These are phyloP conservation scores for Rattus norvegicus DNA, from an alignment of 2,113 vertebrate genomes.

Conservation along the genomic window GRCr8 NC_086024.1:73083501-73084000, in stretches of 20 bases:
- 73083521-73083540: slow-evolving; percentile 91
- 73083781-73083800: slow-evolving; percentile 67
- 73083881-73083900: slow-evolving; percentile 53
- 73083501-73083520: slow-evolving; percentile 88
- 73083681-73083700: slow-evolving; percentile 82
- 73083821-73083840: slow-evolving; percentile 62
- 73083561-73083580: slow-evolving; percentile 91
- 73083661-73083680: slow-evolving; percentile 88
- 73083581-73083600: slow-evolving; percentile 90
- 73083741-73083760: slow-evolving; percentile 69
- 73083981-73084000: slow-evolving; percentile 1
- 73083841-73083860: slow-evolving; percentile 66
- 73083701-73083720: slow-evolving; percentile 83
- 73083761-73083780: slow-evolving; percentile 74
- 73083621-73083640: slow-evolving; percentile 89
- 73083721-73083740: slow-evolving; percentile 83
- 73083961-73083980: slow-evolving; percentile 36
- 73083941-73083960: slow-evolving; percentile 52
- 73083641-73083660: slow-evolving; percentile 88
- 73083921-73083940: slow-evolving; percentile 22
- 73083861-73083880: slow-evolving; percentile 45
- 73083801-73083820: slow-evolving; percentile 67
- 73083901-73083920: slow-evolving; percentile 61
- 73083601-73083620: slow-evolving; percentile 89
- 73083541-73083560: slow-evolving; percentile 88